Evolutionary conservation across 2,888 invertebrate genomes (phyloP).

Genomic region (Torymus tubicola): DNA sequence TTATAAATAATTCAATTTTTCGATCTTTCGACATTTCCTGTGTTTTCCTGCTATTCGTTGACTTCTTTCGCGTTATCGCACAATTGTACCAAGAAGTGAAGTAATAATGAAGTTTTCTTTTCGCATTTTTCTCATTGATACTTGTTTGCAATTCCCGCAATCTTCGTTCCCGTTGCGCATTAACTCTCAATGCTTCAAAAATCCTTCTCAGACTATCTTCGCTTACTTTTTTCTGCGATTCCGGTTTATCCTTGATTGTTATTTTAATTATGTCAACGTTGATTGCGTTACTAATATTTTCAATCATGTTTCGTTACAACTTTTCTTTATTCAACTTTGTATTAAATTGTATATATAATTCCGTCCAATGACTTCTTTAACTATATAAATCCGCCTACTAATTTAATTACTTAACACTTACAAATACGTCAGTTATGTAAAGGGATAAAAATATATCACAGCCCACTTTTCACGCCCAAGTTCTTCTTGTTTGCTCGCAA

Average conservation of each 20-base stretch:
- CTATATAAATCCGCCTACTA: no score
- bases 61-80: constrained; percentile 39
- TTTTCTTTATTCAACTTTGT: not conserved
- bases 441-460: no score
- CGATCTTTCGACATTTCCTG: constrained; percentile 63
- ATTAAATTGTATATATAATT: no score
- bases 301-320: constrained; percentile 22
- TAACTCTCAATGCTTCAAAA: constrained; percentile 62
- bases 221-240: not conserved
- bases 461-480: not conserved
- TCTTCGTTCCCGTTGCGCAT: constrained; percentile 63
- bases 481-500: constrained; percentile 6
- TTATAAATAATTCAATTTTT: constrained; percentile 71
- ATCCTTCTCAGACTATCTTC: constrained; percentile 24
- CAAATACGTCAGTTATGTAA: no score
- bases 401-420: no score
- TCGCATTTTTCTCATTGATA: constrained; percentile 61
- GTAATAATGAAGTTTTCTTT: constrained; percentile 61
- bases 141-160: constrained; percentile 63
- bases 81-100: constrained; percentile 66
- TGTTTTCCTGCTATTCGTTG: no score
- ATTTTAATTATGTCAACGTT: constrained; percentile 50
- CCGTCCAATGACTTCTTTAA: no score
- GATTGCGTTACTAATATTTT: constrained; percentile 35
- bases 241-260: constrained; percentile 52